Evolutionary conservation across 1,140 invertebrate species (phyloP).

Genomic region (Macrobrachium nipponense): DNA sequence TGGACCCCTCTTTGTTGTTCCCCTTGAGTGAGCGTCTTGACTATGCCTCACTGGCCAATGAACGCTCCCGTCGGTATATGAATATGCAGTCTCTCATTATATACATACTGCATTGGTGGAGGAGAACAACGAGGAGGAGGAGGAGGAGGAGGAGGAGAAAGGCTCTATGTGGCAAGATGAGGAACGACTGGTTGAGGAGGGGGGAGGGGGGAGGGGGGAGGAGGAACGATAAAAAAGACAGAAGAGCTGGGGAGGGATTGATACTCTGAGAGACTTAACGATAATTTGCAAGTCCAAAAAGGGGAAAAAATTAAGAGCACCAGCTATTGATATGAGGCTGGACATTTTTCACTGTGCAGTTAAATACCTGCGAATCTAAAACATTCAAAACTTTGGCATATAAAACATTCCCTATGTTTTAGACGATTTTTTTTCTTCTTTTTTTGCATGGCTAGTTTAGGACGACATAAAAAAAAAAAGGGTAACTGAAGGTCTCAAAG

Average conservation of each 20-base stretch:
- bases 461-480: too few species aligned
- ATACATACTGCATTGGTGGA: slow-evolving; percentile 44
- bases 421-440: too few species aligned
- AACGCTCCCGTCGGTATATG: slow-evolving; percentile 29
- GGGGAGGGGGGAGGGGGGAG: neutral
- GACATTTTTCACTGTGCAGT: neutral
- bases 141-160: neutral
- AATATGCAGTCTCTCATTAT: slow-evolving; percentile 45
- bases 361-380: too few species aligned
- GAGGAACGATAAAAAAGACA: neutral
- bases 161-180: neutral
- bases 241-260: neutral
- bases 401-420: too few species aligned
- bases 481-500: too few species aligned
- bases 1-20: slow-evolving; percentile 25
- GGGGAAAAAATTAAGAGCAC: neutral
- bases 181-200: neutral
- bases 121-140: neutral
- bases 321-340: neutral
- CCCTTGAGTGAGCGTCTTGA: slow-evolving; percentile 38
- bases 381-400: too few species aligned
- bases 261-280: neutral
- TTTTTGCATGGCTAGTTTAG: too few species aligned
- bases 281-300: neutral
- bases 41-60: slow-evolving; percentile 26